Base-by-base conservation (phyloP, 2,113 vertebrate species). In the Heliornis fulica region DNA sequence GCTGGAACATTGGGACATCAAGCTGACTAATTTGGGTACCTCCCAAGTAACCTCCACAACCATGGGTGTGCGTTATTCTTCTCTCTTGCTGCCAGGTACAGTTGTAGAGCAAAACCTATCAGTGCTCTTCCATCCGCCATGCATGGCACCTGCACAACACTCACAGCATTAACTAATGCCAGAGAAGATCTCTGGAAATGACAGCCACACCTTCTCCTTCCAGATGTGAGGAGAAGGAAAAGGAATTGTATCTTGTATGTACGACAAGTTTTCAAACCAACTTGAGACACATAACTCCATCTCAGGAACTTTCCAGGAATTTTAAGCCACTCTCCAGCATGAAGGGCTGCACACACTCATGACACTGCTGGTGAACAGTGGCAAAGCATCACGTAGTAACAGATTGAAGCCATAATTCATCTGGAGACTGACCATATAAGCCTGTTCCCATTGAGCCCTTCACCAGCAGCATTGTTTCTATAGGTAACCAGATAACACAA, bases 11-110 rank as follows among this genome's bases (percentile, higher is more conserved):
- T 92, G 90, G 90, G 92, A 96, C 93, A 95, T 89, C 72, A 79
- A 93, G 72, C 86, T 57, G 90, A 87, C 87, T 96, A 96, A 97
- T 97, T 96, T 96, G 95, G 96, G 92, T 75, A 90, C 69, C 48
- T 93, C 95, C 90, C 94, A 96, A 95, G 90, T 96, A 96, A 95
- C 88, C 92, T 96, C 80, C 86, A 84, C 84, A 86, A 87, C 65
- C 86, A 76, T 84, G 83, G 83, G 80, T 69, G 72, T 90, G 56
- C 90, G 83, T 56, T 86, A 84, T 50, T 92, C 86, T 92, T 81
- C 53, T 60, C 57, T 75, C 81, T 81, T 40, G 7, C n/a, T 94
- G 86, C 72, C 80, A 90, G 83, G 93, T 93, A 78, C 43, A 57
- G 48, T 38, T 81, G 78, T 60, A 72, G 64, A 84, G 29, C 8